Evolutionary conservation across 2,797 vertebrate species (phyloP).

Genomic region (Anabacerthia variegaticeps): DNA sequence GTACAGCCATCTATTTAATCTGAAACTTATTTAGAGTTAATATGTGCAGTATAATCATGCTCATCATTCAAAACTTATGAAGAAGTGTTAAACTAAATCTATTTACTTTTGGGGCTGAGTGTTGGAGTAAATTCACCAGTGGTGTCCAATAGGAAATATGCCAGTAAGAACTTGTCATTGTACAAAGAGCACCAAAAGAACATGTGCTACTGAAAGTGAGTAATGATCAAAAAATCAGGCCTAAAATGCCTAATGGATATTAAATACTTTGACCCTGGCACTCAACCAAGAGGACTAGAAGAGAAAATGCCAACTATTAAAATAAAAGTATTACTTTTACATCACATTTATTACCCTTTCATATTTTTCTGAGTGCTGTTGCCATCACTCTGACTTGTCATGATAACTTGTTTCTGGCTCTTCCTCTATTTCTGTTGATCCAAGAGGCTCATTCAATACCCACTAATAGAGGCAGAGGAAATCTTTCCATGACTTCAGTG

Average conservation of each 20-base stretch:
- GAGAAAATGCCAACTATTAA: neutral
- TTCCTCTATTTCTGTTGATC: conserved; percentile 8
- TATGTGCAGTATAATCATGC: accelerated
- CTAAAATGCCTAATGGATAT: neutral
- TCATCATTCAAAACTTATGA: neutral
- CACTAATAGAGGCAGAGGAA: neutral
- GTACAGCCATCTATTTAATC: neutral
- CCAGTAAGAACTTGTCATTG: neutral
- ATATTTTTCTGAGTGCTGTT: neutral
- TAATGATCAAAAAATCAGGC: conserved; percentile 6
- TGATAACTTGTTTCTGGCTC: conserved; percentile 24
- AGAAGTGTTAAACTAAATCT: neutral
- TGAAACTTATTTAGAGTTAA: neutral
- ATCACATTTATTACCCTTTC: neutral
- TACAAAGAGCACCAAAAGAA: neutral
- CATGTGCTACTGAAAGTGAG: conserved; percentile 11
- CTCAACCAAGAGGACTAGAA: neutral
- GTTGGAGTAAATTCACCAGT: neutral
- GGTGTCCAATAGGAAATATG: neutral
- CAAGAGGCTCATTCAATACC: neutral
- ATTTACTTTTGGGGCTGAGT: neutral
- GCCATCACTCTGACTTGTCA: neutral
- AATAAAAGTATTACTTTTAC: neutral
- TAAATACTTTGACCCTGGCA: neutral
- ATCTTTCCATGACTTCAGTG: conserved; percentile 38